These are phyloP conservation scores for Anastatus disparis DNA, from an alignment of 1,140 invertebrate species.

Conservation along the genomic window DNA sequence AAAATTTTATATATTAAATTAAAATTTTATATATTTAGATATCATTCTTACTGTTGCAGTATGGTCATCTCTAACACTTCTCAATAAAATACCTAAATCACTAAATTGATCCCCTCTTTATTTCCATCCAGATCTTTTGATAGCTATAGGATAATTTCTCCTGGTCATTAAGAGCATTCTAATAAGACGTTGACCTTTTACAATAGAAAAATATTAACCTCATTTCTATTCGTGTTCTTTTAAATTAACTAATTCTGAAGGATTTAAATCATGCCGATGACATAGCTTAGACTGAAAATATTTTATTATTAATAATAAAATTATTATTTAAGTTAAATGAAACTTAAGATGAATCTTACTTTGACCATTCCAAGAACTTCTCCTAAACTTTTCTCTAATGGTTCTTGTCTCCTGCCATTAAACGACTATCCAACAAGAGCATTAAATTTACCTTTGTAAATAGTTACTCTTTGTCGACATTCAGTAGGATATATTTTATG, in stretches of 20 bases:
- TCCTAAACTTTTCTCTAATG: conserved; percentile 80
- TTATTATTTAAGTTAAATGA: conserved; percentile 56
- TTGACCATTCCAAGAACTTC: conserved; percentile 92
- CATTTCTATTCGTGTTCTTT: conserved; percentile 94
- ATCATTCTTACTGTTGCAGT: conserved; percentile 72
- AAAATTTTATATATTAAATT: conserved; percentile 2
- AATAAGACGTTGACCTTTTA: conserved; percentile 89
- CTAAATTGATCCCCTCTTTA: conserved; percentile 84
- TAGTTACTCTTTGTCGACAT: conserved; percentile 81
- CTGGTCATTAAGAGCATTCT: conserved; percentile 87
- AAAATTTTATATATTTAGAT: conserved; percentile 3
- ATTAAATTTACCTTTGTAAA: conserved; percentile 82
- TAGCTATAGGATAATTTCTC: conserved; percentile 87
- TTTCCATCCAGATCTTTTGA: conserved; percentile 86
- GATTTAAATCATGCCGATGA: conserved; percentile 80
- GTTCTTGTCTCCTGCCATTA: conserved; percentile 72
- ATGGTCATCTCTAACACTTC: conserved; percentile 85
- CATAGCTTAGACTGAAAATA: conserved; percentile 86
- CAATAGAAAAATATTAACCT: conserved; percentile 96
- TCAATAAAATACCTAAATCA: conserved; percentile 84
- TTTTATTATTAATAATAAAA: conserved; percentile 5
- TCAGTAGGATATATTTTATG: conserved; percentile 78
- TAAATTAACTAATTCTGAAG: conserved; percentile 78
- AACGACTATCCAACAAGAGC: conserved; percentile 76
- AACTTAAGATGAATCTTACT: conserved; percentile 76